phyloP scores from a whole-genome alignment of 2,113 vertebrate species.

The Lethenteron camtschaticum region DNA sequence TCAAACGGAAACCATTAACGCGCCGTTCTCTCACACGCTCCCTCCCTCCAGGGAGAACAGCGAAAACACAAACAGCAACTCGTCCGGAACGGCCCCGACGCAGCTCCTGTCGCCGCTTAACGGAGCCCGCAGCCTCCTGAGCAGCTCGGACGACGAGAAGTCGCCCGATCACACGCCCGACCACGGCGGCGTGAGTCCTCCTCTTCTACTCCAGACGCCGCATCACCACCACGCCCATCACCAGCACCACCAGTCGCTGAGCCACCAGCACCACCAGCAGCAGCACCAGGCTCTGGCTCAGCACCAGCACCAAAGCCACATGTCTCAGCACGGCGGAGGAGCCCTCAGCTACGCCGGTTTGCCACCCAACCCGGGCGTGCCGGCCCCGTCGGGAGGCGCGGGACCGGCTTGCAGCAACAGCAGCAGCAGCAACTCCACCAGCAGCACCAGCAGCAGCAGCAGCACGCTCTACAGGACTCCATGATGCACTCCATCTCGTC shows the following conservation, averaged over 20 bases:
- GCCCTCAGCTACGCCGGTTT: background rate
- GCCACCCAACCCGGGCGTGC: background rate
- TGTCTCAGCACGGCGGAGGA: slow-evolving; percentile 52
- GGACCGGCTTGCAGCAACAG: background rate
- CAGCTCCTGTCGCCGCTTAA: slow-evolving; percentile 77
- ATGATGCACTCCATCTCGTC: slow-evolving; percentile 98
- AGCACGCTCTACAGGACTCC: slow-evolving; percentile 84
- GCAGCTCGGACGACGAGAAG: slow-evolving; percentile 97
- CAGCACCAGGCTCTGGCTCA: slow-evolving; percentile 31
- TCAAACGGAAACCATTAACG: slow-evolving; percentile 15
- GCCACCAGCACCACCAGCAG: background rate
- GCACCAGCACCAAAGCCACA: slow-evolving; percentile 80
- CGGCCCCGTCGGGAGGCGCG: background rate
- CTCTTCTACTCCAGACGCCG: slow-evolving; percentile 34
- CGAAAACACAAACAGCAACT: slow-evolving; percentile 38
- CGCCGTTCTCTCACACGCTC: slow-evolving; percentile 13
- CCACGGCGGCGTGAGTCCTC: slow-evolving; percentile 70
- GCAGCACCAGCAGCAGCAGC: slow-evolving; percentile 17
- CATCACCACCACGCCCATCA: no score
- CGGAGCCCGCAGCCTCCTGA: slow-evolving; percentile 80
- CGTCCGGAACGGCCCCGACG: slow-evolving; percentile 80
- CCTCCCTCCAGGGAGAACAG: slow-evolving; percentile 70
- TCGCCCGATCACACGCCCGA: slow-evolving; percentile 84
- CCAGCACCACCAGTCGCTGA: background rate
- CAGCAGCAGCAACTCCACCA: slow-evolving; percentile 31